Percentiles rank a stretch among this genome's conserved stretches.
These are phyloP conservation scores for Apantesis nais DNA, from an alignment of 2,888 invertebrate genomes.

Conservation along the genomic window DNA sequence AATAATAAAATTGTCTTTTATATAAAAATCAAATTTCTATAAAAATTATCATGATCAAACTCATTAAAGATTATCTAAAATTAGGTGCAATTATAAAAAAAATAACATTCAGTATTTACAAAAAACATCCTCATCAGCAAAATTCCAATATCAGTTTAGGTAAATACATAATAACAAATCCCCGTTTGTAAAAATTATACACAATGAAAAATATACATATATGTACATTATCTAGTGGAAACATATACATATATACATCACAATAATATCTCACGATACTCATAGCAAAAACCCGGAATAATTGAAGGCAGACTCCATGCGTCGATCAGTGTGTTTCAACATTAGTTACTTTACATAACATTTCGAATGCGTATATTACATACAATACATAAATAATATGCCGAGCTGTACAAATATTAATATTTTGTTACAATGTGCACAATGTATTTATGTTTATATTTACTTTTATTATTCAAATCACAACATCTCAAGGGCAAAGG, in stretches of 20 bases:
- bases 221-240: constrained; percentile 40
- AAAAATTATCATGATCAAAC: constrained; percentile 60
- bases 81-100: constrained; percentile 48
- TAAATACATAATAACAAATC: constrained; percentile 43
- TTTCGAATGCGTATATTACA: constrained; percentile 41
- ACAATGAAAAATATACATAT: constrained; percentile 30
- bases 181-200: constrained; percentile 34
- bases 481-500: constrained; percentile 80
- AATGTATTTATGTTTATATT: constrained; percentile 31
- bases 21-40: constrained; percentile 49
- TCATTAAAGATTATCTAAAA: constrained; percentile 49
- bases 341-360: constrained; percentile 29
- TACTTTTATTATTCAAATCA: constrained; percentile 65
- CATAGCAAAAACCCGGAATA: constrained; percentile 26
- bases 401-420: constrained; percentile 53
- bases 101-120: constrained; percentile 60
- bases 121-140: constrained; percentile 38
- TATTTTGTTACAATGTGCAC: constrained; percentile 43
- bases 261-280: constrained; percentile 33
- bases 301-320: constrained; percentile 25
- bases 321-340: constrained; percentile 29
- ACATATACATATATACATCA: constrained; percentile 38
- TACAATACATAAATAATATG: constrained; percentile 44
- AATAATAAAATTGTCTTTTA: constrained; percentile 65
- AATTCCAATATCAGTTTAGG: constrained; percentile 47